These are phyloP conservation scores for Leuciscus idus DNA, from an alignment of 2,113 vertebrate genomes.

Conservation along the genomic window DNA sequence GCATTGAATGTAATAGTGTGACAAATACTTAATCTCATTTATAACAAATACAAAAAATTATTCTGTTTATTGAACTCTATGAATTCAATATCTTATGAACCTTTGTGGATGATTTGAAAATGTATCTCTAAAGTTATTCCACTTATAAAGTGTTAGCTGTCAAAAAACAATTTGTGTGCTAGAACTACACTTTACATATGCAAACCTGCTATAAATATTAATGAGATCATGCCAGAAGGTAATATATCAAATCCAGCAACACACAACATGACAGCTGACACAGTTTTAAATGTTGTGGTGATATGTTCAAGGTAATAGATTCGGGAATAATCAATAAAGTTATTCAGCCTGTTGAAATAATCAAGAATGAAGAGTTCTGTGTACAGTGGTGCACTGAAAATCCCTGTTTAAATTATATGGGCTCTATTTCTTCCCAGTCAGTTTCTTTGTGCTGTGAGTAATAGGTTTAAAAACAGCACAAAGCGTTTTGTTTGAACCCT, in stretches of 20 bases:
- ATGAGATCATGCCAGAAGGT: background rate
- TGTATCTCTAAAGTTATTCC: background rate
- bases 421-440: background rate
- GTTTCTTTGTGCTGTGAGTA: background rate
- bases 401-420: background rate
- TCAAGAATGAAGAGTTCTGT: background rate
- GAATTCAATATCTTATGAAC: background rate
- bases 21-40: too few relatives aligned
- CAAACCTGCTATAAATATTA: background rate
- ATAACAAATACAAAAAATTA: too few relatives aligned
- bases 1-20: too few relatives aligned
- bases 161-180: background rate
- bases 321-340: background rate
- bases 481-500: background rate
- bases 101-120: background rate
- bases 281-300: constrained; percentile 1
- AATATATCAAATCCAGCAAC: background rate
- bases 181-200: background rate
- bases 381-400: background rate
- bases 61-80: background rate
- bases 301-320: background rate
- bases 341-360: background rate
- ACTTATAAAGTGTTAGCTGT: background rate
- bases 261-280: constrained; percentile 1
- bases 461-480: background rate